Base-by-base conservation (phyloP, 2,797 vertebrate species). In the Ataeniobius toweri region DNA sequence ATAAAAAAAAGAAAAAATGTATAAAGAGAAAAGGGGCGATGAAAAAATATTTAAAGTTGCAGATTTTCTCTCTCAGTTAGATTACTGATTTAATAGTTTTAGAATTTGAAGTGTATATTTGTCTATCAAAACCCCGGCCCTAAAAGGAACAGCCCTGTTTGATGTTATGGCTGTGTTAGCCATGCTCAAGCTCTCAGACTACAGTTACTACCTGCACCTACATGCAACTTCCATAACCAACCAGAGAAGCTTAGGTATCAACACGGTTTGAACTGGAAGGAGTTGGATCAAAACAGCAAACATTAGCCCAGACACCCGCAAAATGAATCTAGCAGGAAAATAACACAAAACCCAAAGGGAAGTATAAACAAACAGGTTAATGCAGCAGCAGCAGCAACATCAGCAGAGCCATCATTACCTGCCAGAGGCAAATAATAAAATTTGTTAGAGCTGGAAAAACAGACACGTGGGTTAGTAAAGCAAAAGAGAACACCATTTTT, bases 151-250 rank as follows among this genome's bases (percentile, higher is more conserved):
- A 95, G 94, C 93, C 92, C 93, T 93, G 92, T 91, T 93, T 90
- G 84, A 91, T 93, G 92, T 94, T 94, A 95, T 94, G 92, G 92
- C 94, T 84, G 91, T 88, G 88, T 92, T 92, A 95, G 93, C 92
- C 91, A 87, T 89, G 88, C 92, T 91, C 58, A 89, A 90, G 91
- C 89, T 78, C 75, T 81, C 24, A 76, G 76, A 85, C 69, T 78
- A 88, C 73, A 85, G 48, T 12, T 5, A 81, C 81, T 89, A 86
- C 82, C 88, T 87, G 81, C 81, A 85, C 84, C 85, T 86, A 87
- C 89, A 94, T 92, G 90, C 91, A 92, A 68, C 80, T 82, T 36
- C 82, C 63, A 81, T 68, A 86, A 85, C 80, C 77, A 85, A 73
- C 77, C 91, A 93, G 58, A 89, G 86, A 78, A 85, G 85, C 81